Conservation (phyloP, 2,113 vertebrate genomes). For the Lynx canadensis region DNA sequence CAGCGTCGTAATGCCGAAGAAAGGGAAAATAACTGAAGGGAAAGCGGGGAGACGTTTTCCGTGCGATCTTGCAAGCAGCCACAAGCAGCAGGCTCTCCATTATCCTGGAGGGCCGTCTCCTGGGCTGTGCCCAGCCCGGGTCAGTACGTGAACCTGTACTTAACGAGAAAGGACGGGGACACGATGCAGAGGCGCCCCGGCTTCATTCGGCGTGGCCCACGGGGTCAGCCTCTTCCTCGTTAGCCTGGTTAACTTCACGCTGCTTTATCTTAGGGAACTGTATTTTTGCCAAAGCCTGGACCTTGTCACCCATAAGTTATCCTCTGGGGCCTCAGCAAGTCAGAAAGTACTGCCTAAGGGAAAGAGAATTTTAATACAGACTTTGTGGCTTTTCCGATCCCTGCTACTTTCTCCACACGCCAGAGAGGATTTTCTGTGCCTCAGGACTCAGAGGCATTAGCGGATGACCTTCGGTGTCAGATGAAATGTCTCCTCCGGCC, state of each 20-base stretch:
- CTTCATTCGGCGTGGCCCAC: background rate
- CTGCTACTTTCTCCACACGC: background rate
- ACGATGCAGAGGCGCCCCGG: background rate
- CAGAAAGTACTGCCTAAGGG: background rate
- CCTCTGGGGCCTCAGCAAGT: background rate
- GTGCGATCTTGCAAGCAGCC: accelerated
- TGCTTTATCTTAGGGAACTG: background rate
- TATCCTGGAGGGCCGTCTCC: background rate
- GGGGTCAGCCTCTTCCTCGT: background rate
- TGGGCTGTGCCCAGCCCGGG: accelerated
- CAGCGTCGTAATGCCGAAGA: background rate
- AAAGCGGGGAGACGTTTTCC: background rate
- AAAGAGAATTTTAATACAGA: accelerated
- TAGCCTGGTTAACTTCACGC: background rate
- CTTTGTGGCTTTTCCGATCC: background rate
- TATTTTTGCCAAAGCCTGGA: background rate
- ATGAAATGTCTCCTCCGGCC: background rate
- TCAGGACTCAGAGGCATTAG: too few species aligned
- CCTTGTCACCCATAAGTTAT: accelerated
- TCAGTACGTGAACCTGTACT: background rate
- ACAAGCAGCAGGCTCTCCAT: accelerated
- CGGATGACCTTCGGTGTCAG: background rate
- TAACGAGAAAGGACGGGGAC: too few species aligned
- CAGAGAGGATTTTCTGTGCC: background rate
- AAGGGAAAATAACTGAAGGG: background rate